phyloP scores from a whole-genome alignment of 2,797 vertebrate species.

The Chaetophractus vellerosus region DNA sequence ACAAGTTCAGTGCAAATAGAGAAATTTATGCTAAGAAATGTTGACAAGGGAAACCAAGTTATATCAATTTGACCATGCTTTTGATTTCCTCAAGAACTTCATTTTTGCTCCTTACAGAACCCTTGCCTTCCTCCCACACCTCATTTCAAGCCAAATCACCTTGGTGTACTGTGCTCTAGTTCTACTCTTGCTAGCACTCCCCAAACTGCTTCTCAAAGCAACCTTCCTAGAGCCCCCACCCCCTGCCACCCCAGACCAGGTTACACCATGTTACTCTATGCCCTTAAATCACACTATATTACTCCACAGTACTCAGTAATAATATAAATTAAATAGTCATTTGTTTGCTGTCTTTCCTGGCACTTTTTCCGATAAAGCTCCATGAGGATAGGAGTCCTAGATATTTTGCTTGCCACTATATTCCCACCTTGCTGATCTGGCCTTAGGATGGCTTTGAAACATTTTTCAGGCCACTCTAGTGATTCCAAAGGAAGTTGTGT shows the following conservation, averaged over 20 bases:
- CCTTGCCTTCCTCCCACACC: not conserved
- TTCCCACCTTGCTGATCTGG: not conserved
- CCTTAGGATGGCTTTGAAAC: not conserved
- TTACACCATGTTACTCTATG: not conserved
- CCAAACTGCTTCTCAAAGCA: not conserved
- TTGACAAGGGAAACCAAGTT: not conserved
- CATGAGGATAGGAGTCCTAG: not conserved
- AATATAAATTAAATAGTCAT: not conserved
- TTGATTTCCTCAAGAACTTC: not conserved
- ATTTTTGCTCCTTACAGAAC: not conserved
- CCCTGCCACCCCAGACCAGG: not conserved
- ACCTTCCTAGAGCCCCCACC: fast-evolving
- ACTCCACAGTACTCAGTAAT: not conserved
- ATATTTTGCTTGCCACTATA: not conserved
- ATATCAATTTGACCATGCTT: not conserved
- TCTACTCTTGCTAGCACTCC: not conserved
- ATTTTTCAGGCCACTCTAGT: not conserved
- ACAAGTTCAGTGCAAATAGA: not conserved
- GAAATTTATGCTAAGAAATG: not conserved
- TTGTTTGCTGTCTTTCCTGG: not conserved
- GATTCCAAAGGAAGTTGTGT: not conserved
- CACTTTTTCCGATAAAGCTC: not conserved
- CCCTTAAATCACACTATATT: not conserved
- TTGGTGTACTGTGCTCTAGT: not conserved
- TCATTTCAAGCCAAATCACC: not conserved